Evolutionary conservation across 2,888 invertebrate species (phyloP).

Genomic region (Leucophenga montana): DNA sequence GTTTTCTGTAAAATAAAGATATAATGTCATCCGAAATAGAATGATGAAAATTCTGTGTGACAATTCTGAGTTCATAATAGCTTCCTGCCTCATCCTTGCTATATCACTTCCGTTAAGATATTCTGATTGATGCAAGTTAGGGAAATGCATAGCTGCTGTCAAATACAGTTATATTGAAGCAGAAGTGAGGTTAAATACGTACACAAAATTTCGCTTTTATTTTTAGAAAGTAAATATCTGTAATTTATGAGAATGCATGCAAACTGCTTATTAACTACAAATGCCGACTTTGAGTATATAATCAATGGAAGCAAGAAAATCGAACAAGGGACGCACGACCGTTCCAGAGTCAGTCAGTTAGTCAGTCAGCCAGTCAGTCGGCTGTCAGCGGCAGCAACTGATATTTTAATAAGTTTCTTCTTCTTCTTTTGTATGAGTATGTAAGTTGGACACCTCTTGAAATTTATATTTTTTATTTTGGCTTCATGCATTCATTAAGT

Average conservation of each 20-base stretch:
- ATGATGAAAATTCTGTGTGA: too few species aligned
- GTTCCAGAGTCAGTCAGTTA: background rate
- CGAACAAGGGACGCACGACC: background rate
- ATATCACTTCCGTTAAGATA: too few species aligned
- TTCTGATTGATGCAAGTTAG: too few species aligned
- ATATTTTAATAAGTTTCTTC: conserved; percentile 57
- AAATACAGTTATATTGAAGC: background rate
- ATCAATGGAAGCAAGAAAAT: conserved; percentile 8
- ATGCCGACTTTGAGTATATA: background rate
- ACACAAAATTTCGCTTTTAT: background rate
- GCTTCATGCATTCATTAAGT: conserved; percentile 44
- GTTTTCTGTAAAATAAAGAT: too few species aligned
- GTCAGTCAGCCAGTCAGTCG: background rate
- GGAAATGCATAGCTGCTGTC: too few species aligned
- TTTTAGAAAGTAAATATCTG: conserved; percentile 27
- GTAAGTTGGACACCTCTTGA: background rate
- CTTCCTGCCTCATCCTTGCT: background rate
- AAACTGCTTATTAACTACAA: background rate
- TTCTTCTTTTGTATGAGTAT: conserved; percentile 45
- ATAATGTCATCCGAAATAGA: too few species aligned
- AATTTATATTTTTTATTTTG: background rate
- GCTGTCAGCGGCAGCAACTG: conserved; percentile 28
- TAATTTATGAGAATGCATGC: conserved; percentile 6
- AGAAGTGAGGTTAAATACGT: background rate
- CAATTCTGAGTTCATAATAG: background rate